Evolutionary conservation across 2,888 invertebrate species (phyloP).

Genomic region (Orthonevra nobilis): DNA sequence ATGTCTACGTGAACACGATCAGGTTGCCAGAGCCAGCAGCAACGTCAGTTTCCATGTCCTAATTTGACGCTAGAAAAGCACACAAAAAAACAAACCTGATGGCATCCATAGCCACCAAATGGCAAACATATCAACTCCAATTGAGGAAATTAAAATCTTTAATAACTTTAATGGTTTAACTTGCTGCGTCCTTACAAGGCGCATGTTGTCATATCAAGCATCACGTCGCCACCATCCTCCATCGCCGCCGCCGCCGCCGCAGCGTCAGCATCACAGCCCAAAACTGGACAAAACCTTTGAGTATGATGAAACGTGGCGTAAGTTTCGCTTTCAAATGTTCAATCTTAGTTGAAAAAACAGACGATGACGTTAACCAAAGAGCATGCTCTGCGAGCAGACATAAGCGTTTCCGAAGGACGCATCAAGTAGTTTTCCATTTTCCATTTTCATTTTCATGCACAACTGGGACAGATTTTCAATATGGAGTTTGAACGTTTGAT

Average conservation of each 20-base stretch:
- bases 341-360: background rate
- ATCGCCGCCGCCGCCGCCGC: slow-evolving; percentile 9
- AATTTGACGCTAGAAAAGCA: slow-evolving; percentile 56
- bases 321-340: slow-evolving; percentile 24
- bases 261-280: slow-evolving; percentile 1
- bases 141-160: slow-evolving; percentile 67
- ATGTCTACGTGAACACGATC: slow-evolving; percentile 54
- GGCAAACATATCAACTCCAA: slow-evolving; percentile 52
- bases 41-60: slow-evolving; percentile 45
- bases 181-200: slow-evolving; percentile 62
- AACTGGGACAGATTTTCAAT: slow-evolving; percentile 57
- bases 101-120: slow-evolving; percentile 39
- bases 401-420: slow-evolving; percentile 51
- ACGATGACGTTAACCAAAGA: background rate
- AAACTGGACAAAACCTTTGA: slow-evolving; percentile 12
- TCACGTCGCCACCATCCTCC: slow-evolving; percentile 13
- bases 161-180: slow-evolving; percentile 66
- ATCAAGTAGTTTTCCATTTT: slow-evolving; percentile 41
- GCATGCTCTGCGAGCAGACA: slow-evolving; percentile 3
- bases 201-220: slow-evolving; percentile 47
- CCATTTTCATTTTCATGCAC: background rate
- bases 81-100: slow-evolving; percentile 49
- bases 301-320: background rate
- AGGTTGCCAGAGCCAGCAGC: slow-evolving; percentile 28
- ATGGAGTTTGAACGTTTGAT: slow-evolving; percentile 40